These are phyloP conservation scores for Trichogramma pretiosum DNA, from an alignment of 1,140 invertebrate species.

Conservation along the genomic window DNA sequence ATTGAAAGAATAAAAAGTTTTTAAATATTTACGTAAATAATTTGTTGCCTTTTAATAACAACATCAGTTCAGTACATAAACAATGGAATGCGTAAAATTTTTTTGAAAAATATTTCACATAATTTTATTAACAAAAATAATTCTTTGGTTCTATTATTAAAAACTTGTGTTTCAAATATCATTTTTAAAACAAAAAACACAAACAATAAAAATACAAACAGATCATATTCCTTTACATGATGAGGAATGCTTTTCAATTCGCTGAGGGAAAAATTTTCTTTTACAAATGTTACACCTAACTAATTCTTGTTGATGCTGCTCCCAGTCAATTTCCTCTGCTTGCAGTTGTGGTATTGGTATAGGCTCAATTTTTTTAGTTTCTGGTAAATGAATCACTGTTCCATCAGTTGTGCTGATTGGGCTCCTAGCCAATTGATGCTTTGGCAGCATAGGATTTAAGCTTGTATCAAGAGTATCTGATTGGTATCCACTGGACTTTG, in stretches of 20 bases:
- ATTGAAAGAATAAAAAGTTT: no score
- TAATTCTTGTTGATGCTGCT: constrained; percentile 22
- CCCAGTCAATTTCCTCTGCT: constrained; percentile 24
- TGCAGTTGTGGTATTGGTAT: constrained; percentile 16
- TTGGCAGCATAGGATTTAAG: constrained; percentile 30
- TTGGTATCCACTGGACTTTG: no score
- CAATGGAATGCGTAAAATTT: no score
- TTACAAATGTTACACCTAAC: constrained; percentile 25
- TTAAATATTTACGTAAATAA: no score
- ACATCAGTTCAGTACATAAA: no score
- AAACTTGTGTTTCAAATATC: not conserved
- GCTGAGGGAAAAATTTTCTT: constrained; percentile 25
- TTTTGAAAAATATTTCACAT: no score
- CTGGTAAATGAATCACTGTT: no score
- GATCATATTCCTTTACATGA: constrained; percentile 23
- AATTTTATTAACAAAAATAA: no score
- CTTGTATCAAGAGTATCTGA: no score
- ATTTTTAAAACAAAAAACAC: not conserved
- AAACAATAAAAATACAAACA: not conserved
- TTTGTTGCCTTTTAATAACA: constrained; percentile 1
- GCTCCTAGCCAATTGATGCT: constrained; percentile 23
- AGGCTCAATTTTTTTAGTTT: not conserved
- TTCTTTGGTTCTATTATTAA: no score
- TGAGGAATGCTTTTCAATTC: constrained; percentile 24
- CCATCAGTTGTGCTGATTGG: constrained; percentile 10